Base-by-base conservation (phyloP, 1,140 invertebrate species). In the Tetramorium alpestre region DNA sequence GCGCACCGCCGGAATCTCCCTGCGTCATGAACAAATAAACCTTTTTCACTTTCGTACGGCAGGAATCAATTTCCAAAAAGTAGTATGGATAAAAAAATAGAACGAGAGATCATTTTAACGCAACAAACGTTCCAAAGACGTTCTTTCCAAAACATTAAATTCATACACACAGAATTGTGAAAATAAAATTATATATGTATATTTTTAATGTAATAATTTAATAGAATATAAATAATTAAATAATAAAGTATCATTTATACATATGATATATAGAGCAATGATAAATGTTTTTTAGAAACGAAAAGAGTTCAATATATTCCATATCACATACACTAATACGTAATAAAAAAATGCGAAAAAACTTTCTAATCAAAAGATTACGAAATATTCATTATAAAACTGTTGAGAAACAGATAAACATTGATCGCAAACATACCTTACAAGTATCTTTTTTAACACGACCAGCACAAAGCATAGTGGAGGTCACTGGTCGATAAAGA, bases 1-100 rank as follows among this genome's bases (percentile, higher is more conserved):
- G 90, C 38, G 97, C 96, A 8, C 97, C 97, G 16, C 97, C 97
- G 3, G 96, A 96, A 90, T 97, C 97, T n/a, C 97, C 96, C 96
- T 97, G 92, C 8, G 90, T 41, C 38, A 75, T 33, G 44, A 13
- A 56, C 8, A 81, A 88, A 80, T 33, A 73, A 86, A 64, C 16
- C 6, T 77, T 72, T 78, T 87, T 81, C 77, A 87, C 78, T 82
- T 85, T 54, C 41, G 33, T 49, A 28, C 22, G 5, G 13, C 38
- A 51, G 11, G 33, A 85, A 85, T 51, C 49, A 47, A 81, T 81
- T 81, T 25, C 22, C 8, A 16, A 75, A 76, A 84, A 84, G 2
- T 49, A 41, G 3, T 4, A 0, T 47, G 25, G 6, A 69, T 38
- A 22, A 22, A 3, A 33, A 60, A 6, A 18, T 41, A 22, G 3